Conservation (phyloP, 1,140 invertebrate genomes). For the Ephestia elutella region DNA sequence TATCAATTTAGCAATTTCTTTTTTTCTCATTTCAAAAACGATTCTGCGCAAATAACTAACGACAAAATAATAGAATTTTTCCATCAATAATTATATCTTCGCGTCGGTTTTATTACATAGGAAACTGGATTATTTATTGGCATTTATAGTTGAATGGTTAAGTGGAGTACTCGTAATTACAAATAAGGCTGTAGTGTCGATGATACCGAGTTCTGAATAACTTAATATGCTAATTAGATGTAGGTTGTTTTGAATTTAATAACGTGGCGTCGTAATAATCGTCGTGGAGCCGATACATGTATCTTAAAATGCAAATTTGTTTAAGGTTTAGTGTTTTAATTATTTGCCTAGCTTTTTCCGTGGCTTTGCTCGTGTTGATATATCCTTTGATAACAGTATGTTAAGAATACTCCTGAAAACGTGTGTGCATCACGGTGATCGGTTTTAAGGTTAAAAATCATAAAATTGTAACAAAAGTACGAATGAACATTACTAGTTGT, state of each 20-base stretch:
- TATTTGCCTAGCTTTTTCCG: too few species aligned
- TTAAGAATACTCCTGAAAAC: too few species aligned
- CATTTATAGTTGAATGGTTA: constrained; percentile 13
- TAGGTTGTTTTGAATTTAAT: constrained; percentile 13
- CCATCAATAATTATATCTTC: constrained; percentile 10
- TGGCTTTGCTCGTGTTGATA: too few species aligned
- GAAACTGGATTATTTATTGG: constrained; percentile 12
- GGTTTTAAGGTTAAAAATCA: too few species aligned
- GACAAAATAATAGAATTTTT: constrained; percentile 2
- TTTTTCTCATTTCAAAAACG: neutral
- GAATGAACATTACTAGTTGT: too few species aligned
- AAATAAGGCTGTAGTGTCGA: constrained; percentile 10
- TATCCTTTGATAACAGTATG: too few species aligned
- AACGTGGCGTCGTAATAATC: neutral
- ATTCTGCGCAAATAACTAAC: neutral
- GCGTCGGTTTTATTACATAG: constrained; percentile 7
- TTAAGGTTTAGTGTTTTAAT: too few species aligned
- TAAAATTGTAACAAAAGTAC: too few species aligned
- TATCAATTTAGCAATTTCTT: neutral
- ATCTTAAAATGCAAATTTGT: neutral
- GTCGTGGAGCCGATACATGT: neutral
- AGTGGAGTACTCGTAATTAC: constrained; percentile 10
- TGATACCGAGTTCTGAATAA: constrained; percentile 13
- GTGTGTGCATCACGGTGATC: too few species aligned
- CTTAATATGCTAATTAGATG: constrained; percentile 11